Evolutionary conservation across 2,797 vertebrate genomes (phyloP), one percentile per base, ranked within the genome.

Genomic region (Syncerus caffer): DNA sequence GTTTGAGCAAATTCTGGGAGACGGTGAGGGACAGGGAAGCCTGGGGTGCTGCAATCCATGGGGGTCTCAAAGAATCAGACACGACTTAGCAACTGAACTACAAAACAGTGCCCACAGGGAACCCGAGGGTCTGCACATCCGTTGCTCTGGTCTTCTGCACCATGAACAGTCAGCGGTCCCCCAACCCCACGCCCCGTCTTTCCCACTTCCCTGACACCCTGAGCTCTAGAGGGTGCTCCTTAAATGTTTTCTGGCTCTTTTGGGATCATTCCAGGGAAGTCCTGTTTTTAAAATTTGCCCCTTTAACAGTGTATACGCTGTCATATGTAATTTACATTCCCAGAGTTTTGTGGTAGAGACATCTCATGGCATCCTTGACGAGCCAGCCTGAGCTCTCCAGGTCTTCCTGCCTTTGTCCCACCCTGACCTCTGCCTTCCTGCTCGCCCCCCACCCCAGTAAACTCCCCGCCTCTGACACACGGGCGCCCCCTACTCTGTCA

Each of bases 331-430:
- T 6, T 34, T 16, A 0, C 3, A 3, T 7, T 16, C 88, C 2
- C 11, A 13, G 60, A 25, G 15, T 4, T 29, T 9, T 9, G 10
- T 21, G 3, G 60, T 17, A 55, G 16, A 84, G 23, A 38, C 3
- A 2, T 0, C 23, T 23, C 60, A 2, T 1, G 0, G 7, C 29
- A 4, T 7, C n/a, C 76, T 17, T 7, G 17, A n/a, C 7, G 0
- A 4, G 4, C 58, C 15, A 15, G 34, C 21, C 51, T 0, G 12
- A 4, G 11, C 27, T 11, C 7, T 0, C 23, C 27, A 2, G 51
- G 12, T 27, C 58, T 45, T 19, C 15, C 27, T 12, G 76, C n/a
- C 16, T 9, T 10, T 3, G 16, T 95, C 31, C 21, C 42, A 31
- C 21, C 38, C 53, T 8, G 31, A 10, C 84, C 34, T 11, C 53